phyloP scores from a whole-genome alignment of 2,888 invertebrate genomes.

The Lucinisca nassula region DNA sequence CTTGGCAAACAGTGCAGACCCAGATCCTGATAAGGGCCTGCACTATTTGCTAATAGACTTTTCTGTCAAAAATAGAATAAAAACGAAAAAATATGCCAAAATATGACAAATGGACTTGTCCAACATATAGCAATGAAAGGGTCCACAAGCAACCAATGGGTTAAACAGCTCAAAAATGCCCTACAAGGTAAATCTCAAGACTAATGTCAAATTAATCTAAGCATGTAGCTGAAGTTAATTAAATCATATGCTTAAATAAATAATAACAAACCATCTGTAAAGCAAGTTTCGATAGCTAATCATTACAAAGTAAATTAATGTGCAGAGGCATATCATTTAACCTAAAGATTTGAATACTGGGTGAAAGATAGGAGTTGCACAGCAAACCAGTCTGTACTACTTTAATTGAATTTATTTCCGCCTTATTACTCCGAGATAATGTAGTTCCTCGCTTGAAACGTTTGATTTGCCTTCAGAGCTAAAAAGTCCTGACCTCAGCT shows the following conservation, averaged over 20 bases:
- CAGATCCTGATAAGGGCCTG: too few relatives aligned
- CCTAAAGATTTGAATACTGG: not conserved
- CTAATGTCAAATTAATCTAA: not conserved
- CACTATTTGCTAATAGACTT: too few relatives aligned
- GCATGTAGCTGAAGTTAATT: not conserved
- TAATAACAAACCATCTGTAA: not conserved
- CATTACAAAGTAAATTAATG: not conserved
- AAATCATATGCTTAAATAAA: not conserved
- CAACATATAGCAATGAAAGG: too few relatives aligned
- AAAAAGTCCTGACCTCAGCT: not conserved
- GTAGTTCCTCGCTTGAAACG: not conserved
- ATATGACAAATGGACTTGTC: too few relatives aligned
- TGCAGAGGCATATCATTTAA: not conserved
- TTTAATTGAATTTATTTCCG: constrained; percentile 1
- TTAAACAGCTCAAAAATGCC: too few relatives aligned
- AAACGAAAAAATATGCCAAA: too few relatives aligned
- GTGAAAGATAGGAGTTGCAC: too few relatives aligned
- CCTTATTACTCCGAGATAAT: not conserved
- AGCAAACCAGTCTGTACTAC: not conserved
- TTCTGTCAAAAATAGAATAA: too few relatives aligned
- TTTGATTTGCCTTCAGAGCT: not conserved
- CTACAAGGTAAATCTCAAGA: too few relatives aligned
- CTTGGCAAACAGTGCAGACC: too few relatives aligned
- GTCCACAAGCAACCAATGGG: too few relatives aligned
- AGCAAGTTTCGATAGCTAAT: not conserved